Base-by-base conservation (phyloP, 2,797 vertebrate genomes). In the Oryzias dopingdopingensis region DNA sequence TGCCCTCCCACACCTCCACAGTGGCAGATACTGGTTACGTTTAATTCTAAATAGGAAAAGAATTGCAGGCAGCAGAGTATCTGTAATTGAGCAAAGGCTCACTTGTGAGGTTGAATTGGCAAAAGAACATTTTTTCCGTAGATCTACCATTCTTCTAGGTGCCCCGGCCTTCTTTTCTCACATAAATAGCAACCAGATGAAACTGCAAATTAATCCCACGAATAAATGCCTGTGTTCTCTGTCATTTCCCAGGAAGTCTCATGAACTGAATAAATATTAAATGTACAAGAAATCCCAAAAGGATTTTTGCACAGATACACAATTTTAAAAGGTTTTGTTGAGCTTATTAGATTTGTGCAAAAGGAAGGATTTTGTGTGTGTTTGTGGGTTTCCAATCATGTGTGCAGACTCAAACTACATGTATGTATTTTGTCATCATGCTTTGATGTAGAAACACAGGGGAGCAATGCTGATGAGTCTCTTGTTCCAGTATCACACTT, bases 361-460 rank as follows among this genome's bases (percentile, higher is more conserved):
- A 40, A 55, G 4, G 8, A 55, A 45, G 15, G 37, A 26, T 37
- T 42, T 58, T 42, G 47, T 42, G 54, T 59, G 55, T 56, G 22
- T 65, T 62, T 69, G 42, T 64, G 26, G 65, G n/a, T 66, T 70
- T 65, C 43, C 55, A 4, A 76, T 40, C 46, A 62, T 41, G 52
- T 52, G 51, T 77, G 55, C 65, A 55, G 48, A 59, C 14, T 46
- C 18, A 46, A 22, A 2, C 47, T 55, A 58, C 60, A 58, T 76
- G 65, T 72, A 80, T 80, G 80, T 73, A 78, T 79, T 79, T 81
- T 46, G 44, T 75, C 74, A 76, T 72, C 79, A 68, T 51, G 17
- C 70, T 78, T 72, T 77, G 72, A 80, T 69, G 76, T 45, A 37
- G 45, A 62, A 59, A 76, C 86, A 58, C 74, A 50, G 53, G 77